Base-by-base conservation (phyloP, 2,113 vertebrate genomes). In the Chaetodon trifascialis region DNA sequence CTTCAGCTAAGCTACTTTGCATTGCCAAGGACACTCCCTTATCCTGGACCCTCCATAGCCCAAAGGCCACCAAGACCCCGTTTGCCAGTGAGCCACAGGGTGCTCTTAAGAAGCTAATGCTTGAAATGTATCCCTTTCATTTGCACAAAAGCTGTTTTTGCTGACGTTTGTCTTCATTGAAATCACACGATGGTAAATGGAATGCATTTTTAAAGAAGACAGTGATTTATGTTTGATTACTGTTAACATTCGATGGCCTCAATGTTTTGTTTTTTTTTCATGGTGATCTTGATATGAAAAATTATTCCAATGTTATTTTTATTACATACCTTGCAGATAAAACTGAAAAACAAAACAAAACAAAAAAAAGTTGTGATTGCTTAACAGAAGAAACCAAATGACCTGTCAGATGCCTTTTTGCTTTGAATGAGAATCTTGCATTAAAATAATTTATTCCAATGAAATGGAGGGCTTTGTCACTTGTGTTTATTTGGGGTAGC, bases 401-500 rank as follows among this genome's bases (percentile, higher is more conserved):
- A 88, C 51, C 78, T 76, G 76, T 91, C 82, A 0, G 5, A 85
- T 86, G 82, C 84, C 80, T 90, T 86, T 93, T 91, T 90, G 84
- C 90, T 91, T 91, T 83, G 76, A 60, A 87, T 90, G 71, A 90
- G 63, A 88, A 80, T 89, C 79, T 86, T 93, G 78, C 82, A 94
- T 92, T 94, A 94, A 93, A 95, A 85, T 92, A 89, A 91, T 81
- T 84, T 90, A 87, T 91, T 94, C 86, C 85, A 76, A 80, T 86
- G 73, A 84, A 86, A 79, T 51, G 23, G 16, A 81, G 60, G 25
- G 5, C 47, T 66, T 46, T 85, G 59, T 79, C 11, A 1, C 90
- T 47, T 83, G 46, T 77, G 59, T 72, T 54, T 52, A 9, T 47
- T 17, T 34, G 19, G 12, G 36, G 11, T 46, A 42, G 36, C 12